Conservation (phyloP, 2,113 vertebrate genomes). For the Puntigrus tetrazona region DNA sequence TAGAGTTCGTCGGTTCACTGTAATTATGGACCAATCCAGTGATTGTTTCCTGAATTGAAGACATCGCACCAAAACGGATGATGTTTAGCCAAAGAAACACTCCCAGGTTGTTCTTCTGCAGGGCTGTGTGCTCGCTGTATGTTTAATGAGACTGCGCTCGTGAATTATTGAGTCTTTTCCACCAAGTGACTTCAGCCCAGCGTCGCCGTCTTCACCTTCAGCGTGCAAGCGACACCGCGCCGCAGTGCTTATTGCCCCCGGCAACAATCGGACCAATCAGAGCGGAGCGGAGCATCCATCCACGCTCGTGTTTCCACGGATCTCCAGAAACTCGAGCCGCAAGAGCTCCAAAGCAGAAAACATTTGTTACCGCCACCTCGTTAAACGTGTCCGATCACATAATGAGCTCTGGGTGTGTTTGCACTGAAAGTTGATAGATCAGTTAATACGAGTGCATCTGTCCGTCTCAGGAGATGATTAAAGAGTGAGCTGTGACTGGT, state of each 20-base stretch:
- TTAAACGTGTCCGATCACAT: not conserved
- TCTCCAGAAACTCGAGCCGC: not conserved
- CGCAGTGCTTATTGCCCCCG: not conserved
- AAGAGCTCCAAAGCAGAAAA: not conserved
- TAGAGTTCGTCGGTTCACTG: not conserved
- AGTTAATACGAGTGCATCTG: not conserved
- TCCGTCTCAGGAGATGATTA: conserved; percentile 3
- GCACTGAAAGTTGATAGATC: not conserved
- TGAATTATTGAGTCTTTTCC: conserved; percentile 69
- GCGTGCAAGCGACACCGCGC: not conserved
- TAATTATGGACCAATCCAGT: not conserved
- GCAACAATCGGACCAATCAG: not conserved
- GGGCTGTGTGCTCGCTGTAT: conserved; percentile 58
- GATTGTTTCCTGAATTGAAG: too few species aligned
- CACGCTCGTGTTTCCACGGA: not conserved
- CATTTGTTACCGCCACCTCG: not conserved
- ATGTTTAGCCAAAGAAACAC: not conserved
- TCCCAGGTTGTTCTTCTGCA: too few species aligned
- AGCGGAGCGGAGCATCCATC: not conserved
- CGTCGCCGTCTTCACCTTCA: not conserved
- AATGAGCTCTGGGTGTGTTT: not conserved
- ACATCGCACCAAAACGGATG: not conserved
- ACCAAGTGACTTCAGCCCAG: not conserved
- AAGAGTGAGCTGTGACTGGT: too few species aligned
- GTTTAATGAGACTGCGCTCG: conserved; percentile 70